These are phyloP conservation scores for Lutjanus argentimaculatus DNA, from an alignment of 2,797 vertebrate species.

Conservation along the genomic window DNA sequence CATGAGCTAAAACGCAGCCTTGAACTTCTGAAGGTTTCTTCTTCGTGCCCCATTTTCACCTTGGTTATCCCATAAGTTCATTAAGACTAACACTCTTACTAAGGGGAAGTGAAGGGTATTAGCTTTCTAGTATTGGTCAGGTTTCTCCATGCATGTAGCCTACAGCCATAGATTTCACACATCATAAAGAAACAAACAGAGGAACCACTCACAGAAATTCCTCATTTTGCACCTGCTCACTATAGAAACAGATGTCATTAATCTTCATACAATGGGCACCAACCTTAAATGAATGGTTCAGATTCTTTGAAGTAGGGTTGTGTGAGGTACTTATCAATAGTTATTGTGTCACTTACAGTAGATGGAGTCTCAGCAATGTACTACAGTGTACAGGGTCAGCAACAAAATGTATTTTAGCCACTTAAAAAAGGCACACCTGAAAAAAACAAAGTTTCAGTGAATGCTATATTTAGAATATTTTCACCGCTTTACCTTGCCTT, in stretches of 20 bases:
- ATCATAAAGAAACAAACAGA: conserved; percentile 16
- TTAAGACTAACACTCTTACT: conserved; percentile 78
- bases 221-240: not conserved
- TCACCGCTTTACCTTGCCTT: too few species aligned
- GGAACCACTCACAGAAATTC: conserved; percentile 23
- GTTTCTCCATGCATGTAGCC: conserved; percentile 17
- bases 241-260: not conserved
- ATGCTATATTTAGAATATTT: too few species aligned
- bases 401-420: too few species aligned
- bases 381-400: too few species aligned
- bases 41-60: conserved; percentile 40
- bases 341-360: too few species aligned
- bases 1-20: conserved; percentile 18
- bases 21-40: conserved; percentile 36
- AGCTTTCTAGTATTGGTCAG: conserved; percentile 2
- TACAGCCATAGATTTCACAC: not conserved
- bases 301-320: too few species aligned
- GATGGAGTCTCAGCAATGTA: too few species aligned
- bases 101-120: conserved; percentile 59
- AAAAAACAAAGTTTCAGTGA: too few species aligned
- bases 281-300: too few species aligned
- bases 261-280: not conserved
- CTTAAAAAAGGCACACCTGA: too few species aligned
- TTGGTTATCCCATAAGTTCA: conserved; percentile 67
- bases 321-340: too few species aligned